Evolutionary conservation across 1,140 invertebrate genomes (phyloP), one percentile per base, ranked within the genome.

Genomic region (Sinonovacula constricta): DNA sequence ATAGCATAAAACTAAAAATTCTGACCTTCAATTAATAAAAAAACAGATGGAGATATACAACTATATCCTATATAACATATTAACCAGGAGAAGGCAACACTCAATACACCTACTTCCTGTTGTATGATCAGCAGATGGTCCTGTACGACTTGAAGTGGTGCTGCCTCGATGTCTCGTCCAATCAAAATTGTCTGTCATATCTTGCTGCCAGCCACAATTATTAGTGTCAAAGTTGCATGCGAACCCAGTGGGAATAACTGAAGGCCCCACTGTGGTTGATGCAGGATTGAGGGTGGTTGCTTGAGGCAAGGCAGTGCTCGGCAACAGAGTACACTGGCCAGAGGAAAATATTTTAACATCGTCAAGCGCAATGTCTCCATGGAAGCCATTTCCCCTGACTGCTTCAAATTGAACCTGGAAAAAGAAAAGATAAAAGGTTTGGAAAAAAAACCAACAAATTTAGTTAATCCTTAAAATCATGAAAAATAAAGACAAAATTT

Each of bases 141-240:
- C 87, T 4, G 85, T 86, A 3, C 94, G 63, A n/a, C 30, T 15
- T 10, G 81, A 71, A 0, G 14, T 93, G 0, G 95, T 95, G 12
- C 92, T 91, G 51, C 92, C 93, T 83, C 94, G 94, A n/a, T 94
- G 91, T 75, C 94, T 87, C 18, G 69, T 91, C 95, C 95, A 96
- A 82, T 95, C 94, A 85, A 96, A 96, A 84, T 95, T 93, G 83
- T 95, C 94, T 3, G 92, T 92, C 0, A 93, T 92, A 84, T 95
- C 95, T 77, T 95, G 94, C 2, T 89, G 93, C 95, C 95, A 96
- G 30, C 93, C 94, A 82, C 95, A 96, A 0, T 95, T 83, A 83
- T 93, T 92, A 14, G 76, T 88, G 86, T 96, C 95, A 87, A 96
- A 96, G 88, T 95, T 94, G 84, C 95, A 96, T 14, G 72, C 75